Percentiles rank a stretch among this genome's conserved stretches.
Evolutionary conservation across 2,888 invertebrate genomes (phyloP).

Genomic region (Mesodorylaimus sp.): DNA sequence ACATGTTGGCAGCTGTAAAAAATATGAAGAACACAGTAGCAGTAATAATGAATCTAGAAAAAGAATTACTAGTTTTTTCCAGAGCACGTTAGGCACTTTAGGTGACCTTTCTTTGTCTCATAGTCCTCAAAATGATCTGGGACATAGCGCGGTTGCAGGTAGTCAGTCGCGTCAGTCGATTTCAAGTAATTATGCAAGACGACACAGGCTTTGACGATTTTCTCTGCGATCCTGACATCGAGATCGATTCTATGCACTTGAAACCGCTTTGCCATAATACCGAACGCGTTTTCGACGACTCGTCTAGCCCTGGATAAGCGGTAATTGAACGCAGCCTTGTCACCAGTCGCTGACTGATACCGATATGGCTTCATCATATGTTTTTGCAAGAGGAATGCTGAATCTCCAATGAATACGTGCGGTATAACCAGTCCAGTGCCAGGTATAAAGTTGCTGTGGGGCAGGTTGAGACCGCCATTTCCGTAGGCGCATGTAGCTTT

Average conservation of each 20-base stretch:
- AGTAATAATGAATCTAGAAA: no score
- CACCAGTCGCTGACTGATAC: background rate
- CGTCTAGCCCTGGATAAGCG: slow-evolving; percentile 11
- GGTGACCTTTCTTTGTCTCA: background rate
- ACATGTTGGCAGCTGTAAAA: no score
- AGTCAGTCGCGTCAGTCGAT: no score
- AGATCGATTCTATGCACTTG: background rate
- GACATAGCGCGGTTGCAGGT: no score
- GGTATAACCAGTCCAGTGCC: no score
- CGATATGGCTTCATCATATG: background rate
- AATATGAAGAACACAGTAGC: no score
- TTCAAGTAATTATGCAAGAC: background rate
- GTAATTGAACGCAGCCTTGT: slow-evolving; percentile 7
- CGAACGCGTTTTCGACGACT: slow-evolving; percentile 14
- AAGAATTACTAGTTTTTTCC: no score
- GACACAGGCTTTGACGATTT: background rate
- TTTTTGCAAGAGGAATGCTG: background rate
- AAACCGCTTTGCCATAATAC: background rate
- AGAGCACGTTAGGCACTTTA: no score
- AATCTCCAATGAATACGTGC: background rate
- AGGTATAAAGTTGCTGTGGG: no score
- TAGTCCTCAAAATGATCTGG: no score
- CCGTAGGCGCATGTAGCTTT: no score
- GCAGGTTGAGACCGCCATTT: no score
- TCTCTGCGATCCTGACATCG: background rate